Percentiles rank a stretch among this genome's conserved stretches.
These are phyloP conservation scores for Nixonia krombeini DNA, from an alignment of 1,140 invertebrate genomes.

Conservation along the genomic window DNA sequence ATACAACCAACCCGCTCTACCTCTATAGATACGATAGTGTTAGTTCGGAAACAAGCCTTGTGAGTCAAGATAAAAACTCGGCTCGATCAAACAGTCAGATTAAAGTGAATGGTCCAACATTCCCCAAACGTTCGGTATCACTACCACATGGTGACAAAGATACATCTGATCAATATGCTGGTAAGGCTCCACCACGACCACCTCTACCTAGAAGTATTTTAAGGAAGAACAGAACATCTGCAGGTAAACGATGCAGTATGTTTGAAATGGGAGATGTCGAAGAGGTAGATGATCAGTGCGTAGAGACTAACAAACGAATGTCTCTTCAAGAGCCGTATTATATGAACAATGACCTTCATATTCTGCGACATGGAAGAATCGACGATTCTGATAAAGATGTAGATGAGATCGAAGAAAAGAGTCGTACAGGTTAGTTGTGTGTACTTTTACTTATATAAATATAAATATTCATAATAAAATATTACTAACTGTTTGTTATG, in stretches of 20 bases:
- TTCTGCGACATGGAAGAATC: conserved; percentile 51
- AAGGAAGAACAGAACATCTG: conserved; percentile 74
- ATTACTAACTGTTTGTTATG: neutral
- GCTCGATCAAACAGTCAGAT: conserved; percentile 56
- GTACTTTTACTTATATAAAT: conserved; percentile 6
- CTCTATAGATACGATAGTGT: conserved; percentile 87
- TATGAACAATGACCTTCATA: conserved; percentile 74
- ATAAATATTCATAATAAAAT: neutral
- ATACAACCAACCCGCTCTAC: conserved; percentile 79
- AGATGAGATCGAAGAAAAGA: conserved; percentile 65
- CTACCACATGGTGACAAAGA: conserved; percentile 73
- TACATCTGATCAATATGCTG: conserved; percentile 60
- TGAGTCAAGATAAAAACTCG: conserved; percentile 68
- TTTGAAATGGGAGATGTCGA: conserved; percentile 79
- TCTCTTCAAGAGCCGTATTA: conserved; percentile 82
- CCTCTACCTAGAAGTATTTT: conserved; percentile 81
- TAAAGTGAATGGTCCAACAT: conserved; percentile 69
- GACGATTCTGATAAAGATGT: conserved; percentile 69
- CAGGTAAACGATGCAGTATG: conserved; percentile 83
- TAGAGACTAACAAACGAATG: conserved; percentile 77
- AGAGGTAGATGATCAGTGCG: conserved; percentile 71
- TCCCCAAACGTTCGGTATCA: conserved; percentile 78
- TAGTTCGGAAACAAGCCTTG: conserved; percentile 77
- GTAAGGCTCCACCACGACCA: conserved; percentile 77
- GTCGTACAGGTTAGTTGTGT: conserved; percentile 49